phyloP scores from a whole-genome alignment of 2,113 vertebrate genomes.

The Furnarius figulus region DNA sequence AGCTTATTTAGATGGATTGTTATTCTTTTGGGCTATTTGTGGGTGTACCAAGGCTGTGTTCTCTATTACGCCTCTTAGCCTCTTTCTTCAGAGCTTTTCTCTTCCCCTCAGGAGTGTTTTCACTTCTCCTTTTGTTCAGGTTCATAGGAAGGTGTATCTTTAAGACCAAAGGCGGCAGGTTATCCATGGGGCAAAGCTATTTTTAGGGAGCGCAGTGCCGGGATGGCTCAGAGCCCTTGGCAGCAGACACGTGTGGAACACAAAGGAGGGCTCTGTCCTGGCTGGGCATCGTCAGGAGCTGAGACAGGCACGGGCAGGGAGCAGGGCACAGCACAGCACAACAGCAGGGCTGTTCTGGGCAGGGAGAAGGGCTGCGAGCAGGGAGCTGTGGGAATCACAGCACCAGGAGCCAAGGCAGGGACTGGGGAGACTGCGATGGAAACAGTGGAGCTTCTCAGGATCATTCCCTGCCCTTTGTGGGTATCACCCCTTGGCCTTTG shows the following conservation, averaged over 20 bases:
- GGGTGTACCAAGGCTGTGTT: fast-evolving
- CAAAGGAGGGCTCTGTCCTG: slow-evolving; percentile 42
- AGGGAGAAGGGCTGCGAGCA: background rate
- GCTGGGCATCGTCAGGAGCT: background rate
- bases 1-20: background rate
- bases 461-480: background rate
- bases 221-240: background rate
- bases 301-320: slow-evolving; percentile 22
- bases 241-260: background rate
- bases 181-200: slow-evolving; percentile 17
- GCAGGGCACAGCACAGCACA: background rate
- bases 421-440: background rate
- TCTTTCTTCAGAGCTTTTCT: background rate
- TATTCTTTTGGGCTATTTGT: background rate
- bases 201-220: background rate
- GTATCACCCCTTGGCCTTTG: background rate
- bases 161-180: background rate
- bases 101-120: background rate
- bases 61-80: background rate
- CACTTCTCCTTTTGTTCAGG: background rate
- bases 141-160: background rate
- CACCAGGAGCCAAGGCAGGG: background rate
- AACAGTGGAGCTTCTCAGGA: background rate
- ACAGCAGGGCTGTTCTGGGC: background rate
- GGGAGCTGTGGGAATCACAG: fast-evolving